Evolutionary conservation across 2,888 invertebrate species (phyloP).

Genomic region (Leptinotarsa haldemani): DNA sequence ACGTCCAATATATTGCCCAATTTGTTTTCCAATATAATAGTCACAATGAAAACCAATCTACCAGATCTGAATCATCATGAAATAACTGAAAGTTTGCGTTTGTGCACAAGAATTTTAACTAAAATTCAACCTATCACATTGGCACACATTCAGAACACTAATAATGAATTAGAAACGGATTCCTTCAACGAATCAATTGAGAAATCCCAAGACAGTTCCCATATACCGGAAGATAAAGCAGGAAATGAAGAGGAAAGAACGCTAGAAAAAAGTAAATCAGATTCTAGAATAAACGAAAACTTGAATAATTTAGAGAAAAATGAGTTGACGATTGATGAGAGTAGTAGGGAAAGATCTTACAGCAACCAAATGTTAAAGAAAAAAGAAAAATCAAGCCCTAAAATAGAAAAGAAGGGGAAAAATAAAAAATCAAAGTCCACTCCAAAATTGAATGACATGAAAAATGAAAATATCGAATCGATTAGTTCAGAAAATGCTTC

Average conservation of each 20-base stretch:
- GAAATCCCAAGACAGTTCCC: conserved; percentile 43
- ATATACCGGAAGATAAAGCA: conserved; percentile 40
- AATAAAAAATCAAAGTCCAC: conserved; percentile 72
- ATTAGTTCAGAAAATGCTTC: conserved; percentile 40
- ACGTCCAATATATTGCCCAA: conserved; percentile 83
- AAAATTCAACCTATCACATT: conserved; percentile 78
- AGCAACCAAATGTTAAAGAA: conserved; percentile 65
- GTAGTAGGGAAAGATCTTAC: conserved; percentile 63
- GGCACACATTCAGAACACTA: conserved; percentile 46
- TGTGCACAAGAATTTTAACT: conserved; percentile 79
- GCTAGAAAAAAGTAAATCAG: conserved; percentile 76
- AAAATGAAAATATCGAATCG: conserved; percentile 60
- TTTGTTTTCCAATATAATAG: conserved; percentile 76
- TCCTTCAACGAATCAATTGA: conserved; percentile 39
- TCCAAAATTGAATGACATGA: conserved; percentile 69
- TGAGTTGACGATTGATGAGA: conserved; percentile 62
- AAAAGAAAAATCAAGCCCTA: conserved; percentile 67
- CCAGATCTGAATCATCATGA: conserved; percentile 71
- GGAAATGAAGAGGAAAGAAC: conserved; percentile 52
- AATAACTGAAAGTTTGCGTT: conserved; percentile 73
- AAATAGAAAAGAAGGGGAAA: conserved; percentile 70
- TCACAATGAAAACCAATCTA: conserved; percentile 71
- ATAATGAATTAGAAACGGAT: conserved; percentile 35
- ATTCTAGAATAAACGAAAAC: conserved; percentile 72
- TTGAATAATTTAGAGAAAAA: conserved; percentile 58